phyloP scores from a whole-genome alignment of 2,113 vertebrate species.

The Podarcis raffonei region DNA sequence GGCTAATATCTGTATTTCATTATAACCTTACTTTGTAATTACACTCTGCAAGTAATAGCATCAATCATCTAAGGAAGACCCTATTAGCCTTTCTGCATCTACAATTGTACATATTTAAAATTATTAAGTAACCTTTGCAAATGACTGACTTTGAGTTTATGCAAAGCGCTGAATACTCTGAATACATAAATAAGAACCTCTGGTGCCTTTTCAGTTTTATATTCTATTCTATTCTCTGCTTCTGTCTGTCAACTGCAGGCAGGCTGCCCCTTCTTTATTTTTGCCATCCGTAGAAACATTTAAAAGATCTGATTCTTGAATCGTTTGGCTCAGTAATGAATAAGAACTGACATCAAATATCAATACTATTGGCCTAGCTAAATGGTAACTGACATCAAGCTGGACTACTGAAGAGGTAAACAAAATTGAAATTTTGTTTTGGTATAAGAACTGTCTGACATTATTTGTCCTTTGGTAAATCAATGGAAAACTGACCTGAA shows the following conservation, averaged over 20 bases:
- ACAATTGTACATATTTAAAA: conserved; percentile 60
- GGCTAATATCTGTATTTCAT: conserved; percentile 56
- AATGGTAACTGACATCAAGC: conserved; percentile 76
- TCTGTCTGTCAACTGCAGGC: conserved; percentile 49
- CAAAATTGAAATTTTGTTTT: conserved; percentile 73
- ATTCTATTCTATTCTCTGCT: conserved; percentile 65
- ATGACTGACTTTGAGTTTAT: conserved; percentile 59
- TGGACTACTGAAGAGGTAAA: conserved; percentile 71
- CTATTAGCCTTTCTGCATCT: conserved; percentile 63
- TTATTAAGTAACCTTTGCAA: conserved; percentile 57
- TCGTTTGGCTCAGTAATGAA: conserved; percentile 72
- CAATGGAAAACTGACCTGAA: conserved; percentile 62
- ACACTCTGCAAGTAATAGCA: conserved; percentile 55
- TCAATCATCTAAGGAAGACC: conserved; percentile 65
- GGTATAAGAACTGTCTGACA: conserved; percentile 71
- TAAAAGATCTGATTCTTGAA: conserved; percentile 71
- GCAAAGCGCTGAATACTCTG: conserved; percentile 50
- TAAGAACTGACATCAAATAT: conserved; percentile 79
- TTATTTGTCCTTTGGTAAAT: conserved; percentile 76
- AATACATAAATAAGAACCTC: conserved; percentile 64
- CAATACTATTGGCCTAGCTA: conserved; percentile 76
- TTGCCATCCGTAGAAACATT: conserved; percentile 57
- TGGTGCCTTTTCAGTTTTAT: conserved; percentile 49
- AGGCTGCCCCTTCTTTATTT: conserved; percentile 49
- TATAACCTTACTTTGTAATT: conserved; percentile 62